Conservation (phyloP, 2,888 invertebrate genomes). For the Caenorhabditis becei region DNA sequence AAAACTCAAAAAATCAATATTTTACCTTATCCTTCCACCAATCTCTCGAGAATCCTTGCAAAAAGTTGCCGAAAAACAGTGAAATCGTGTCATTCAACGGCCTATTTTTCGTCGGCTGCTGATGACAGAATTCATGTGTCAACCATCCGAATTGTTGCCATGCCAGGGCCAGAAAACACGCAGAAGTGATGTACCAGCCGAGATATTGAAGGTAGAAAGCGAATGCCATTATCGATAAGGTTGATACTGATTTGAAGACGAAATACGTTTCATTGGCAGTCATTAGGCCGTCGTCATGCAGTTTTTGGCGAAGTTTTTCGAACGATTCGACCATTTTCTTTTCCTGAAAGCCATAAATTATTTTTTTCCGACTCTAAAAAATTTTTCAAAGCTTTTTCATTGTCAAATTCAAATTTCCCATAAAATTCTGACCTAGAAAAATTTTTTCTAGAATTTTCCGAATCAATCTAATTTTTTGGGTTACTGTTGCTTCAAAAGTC, state of each 20-base stretch:
- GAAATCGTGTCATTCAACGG: constrained; percentile 72
- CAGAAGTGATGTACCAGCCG: constrained; percentile 73
- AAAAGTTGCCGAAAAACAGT: constrained; percentile 77
- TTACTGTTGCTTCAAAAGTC: no score
- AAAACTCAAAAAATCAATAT: background rate
- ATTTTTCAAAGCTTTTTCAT: no score
- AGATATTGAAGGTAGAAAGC: constrained; percentile 74
- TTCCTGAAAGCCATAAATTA: constrained; percentile 68
- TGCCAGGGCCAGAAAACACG: constrained; percentile 74
- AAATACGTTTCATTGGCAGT: constrained; percentile 69
- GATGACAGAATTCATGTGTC: constrained; percentile 79
- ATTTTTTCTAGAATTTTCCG: background rate
- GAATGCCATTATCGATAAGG: constrained; percentile 66
- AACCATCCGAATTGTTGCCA: constrained; percentile 81
- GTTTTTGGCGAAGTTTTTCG: constrained; percentile 74
- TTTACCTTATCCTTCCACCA: constrained; percentile 81
- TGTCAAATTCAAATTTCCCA: no score
- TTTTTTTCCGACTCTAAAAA: no score
- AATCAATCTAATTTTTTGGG: no score
- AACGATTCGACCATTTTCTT: constrained; percentile 78
- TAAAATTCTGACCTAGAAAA: background rate
- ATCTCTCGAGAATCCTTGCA: constrained; percentile 79
- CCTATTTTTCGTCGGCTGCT: constrained; percentile 76
- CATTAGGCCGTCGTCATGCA: constrained; percentile 77
- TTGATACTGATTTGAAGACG: constrained; percentile 70